Conservation (phyloP, 2,113 vertebrate species). For the Struthidea cinerea region DNA sequence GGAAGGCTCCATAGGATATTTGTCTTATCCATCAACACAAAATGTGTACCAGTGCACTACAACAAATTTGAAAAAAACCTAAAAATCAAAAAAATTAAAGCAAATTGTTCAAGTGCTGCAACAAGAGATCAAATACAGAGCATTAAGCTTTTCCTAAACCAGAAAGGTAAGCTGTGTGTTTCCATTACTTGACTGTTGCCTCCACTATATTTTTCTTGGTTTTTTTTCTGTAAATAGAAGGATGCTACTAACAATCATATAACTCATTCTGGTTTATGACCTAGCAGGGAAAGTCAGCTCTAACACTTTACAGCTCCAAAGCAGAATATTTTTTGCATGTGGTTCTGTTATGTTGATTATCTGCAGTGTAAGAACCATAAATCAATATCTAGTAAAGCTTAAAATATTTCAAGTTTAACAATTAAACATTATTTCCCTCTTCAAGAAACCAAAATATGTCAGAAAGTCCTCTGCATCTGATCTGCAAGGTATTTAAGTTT, state of each 20-base stretch:
- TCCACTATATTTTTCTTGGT: not conserved
- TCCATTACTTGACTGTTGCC: not conserved
- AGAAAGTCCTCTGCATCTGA: not conserved
- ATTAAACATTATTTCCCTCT: not conserved
- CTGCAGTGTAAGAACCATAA: not conserved
- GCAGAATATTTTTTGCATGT: not conserved
- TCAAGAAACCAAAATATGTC: not conserved
- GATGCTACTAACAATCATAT: not conserved
- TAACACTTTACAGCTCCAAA: not conserved
- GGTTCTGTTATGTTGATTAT: not conserved
- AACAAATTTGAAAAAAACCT: not conserved
- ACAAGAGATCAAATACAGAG: not conserved
- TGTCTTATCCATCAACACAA: not conserved
- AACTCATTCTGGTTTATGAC: constrained; percentile 12
- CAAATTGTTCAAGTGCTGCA: not conserved
- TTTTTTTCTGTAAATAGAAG: not conserved
- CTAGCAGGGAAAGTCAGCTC: not conserved
- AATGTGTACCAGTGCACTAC: not conserved
- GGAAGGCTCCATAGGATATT: not conserved
- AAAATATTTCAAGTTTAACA: not conserved
- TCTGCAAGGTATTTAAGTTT: not conserved
- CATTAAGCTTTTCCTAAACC: not conserved
- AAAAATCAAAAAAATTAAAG: not conserved
- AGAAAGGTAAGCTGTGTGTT: not conserved
- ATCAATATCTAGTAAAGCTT: not conserved